Conservation (phyloP, 1,140 invertebrate species). For the Phortica variegata region DNA sequence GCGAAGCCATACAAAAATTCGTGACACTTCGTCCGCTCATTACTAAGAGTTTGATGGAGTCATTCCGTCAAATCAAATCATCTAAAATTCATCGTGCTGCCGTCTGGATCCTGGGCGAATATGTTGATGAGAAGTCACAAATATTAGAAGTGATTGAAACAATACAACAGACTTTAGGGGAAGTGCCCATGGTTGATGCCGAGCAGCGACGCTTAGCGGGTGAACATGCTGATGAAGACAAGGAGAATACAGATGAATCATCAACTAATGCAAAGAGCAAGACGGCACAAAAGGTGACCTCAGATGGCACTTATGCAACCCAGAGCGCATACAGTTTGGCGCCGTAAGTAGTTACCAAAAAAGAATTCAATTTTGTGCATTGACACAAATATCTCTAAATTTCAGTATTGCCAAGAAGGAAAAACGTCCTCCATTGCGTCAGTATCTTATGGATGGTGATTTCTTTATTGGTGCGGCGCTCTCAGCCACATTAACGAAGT, state of each 20-base stretch:
- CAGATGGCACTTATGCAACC: constrained; percentile 97
- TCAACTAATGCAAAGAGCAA: constrained; percentile 19
- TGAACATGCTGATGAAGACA: constrained; percentile 62
- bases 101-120: constrained; percentile 98
- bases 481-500: constrained; percentile 87
- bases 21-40: constrained; percentile 77
- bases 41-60: constrained; percentile 79
- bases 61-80: constrained; percentile 80
- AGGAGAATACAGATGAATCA: constrained; percentile 23
- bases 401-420: constrained; percentile 65
- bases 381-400: constrained; percentile 1
- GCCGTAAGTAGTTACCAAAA: constrained; percentile 59
- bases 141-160: constrained; percentile 78
- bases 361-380: constrained; percentile 5
- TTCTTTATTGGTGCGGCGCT: constrained; percentile 94
- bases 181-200: constrained; percentile 87
- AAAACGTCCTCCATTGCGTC: constrained; percentile 76
- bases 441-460: constrained; percentile 91
- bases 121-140: constrained; percentile 76
- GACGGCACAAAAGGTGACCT: constrained; percentile 69
- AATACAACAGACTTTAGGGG: constrained; percentile 77
- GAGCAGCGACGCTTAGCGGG: constrained; percentile 75
- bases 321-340: constrained; percentile 93
- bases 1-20: constrained; percentile 94
- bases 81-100: constrained; percentile 89